Conservation (phyloP, 2,888 invertebrate species). For the Seira sanloemensis region DNA sequence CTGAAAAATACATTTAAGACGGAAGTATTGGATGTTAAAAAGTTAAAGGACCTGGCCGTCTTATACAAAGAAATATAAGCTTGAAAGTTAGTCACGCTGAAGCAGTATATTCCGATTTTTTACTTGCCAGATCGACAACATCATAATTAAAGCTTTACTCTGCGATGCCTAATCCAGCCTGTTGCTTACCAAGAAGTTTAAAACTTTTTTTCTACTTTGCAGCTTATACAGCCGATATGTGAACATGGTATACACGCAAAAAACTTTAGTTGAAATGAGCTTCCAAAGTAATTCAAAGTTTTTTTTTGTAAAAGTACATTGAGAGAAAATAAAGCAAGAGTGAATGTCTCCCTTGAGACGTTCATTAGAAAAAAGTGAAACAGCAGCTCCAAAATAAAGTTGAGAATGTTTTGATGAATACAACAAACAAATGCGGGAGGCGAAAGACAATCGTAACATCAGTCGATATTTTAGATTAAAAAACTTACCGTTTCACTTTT, state of each 20-base stretch:
- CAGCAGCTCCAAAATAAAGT: conserved; percentile 46
- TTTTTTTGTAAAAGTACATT: neutral
- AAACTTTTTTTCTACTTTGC: neutral
- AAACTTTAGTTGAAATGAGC: conserved; percentile 10
- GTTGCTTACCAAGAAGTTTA: conserved; percentile 7
- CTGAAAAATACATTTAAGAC: neutral
- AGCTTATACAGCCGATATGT: conserved; percentile 8
- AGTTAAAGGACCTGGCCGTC: neutral
- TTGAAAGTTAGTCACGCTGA: no score
- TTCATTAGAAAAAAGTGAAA: conserved; percentile 14
- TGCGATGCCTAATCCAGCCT: no score
- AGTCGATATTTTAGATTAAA: conserved; percentile 23
- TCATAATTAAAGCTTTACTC: no score
- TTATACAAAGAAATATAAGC: no score
- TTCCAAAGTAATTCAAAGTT: conserved; percentile 21
- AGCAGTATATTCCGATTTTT: no score
- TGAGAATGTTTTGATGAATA: conserved; percentile 55
- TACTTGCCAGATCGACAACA: no score
- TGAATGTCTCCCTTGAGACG: conserved; percentile 2
- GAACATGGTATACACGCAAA: neutral
- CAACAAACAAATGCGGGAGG: conserved; percentile 33
- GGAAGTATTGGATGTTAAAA: neutral
- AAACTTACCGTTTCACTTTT: conserved; percentile 9
- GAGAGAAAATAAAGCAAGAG: neutral
- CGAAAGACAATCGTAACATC: conserved; percentile 25